Evolutionary conservation across 53 echinoderm and acorn worm genomes (phyloP).

Genomic region (Hippasteria phrygiana): DNA sequence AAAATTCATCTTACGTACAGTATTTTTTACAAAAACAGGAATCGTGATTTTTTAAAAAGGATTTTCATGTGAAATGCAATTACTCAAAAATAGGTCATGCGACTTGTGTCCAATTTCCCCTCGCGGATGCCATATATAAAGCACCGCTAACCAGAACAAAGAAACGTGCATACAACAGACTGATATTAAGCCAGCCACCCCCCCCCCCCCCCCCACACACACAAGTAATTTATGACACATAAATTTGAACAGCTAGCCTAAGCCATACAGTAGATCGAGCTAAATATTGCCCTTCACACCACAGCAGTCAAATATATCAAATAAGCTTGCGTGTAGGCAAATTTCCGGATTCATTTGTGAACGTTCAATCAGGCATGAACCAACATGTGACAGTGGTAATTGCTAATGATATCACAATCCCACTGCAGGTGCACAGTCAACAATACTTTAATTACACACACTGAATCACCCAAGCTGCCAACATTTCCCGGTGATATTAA

Average conservation of each 20-base stretch:
- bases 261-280: neutral
- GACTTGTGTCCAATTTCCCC: too few relatives aligned
- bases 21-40: too few relatives aligned
- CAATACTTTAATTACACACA: neutral
- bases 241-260: neutral
- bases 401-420: slow-evolving; percentile 22
- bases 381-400: slow-evolving; percentile 44
- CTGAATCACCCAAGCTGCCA: neutral
- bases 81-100: too few relatives aligned
- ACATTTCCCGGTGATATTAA: neutral
- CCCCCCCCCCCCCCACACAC: neutral
- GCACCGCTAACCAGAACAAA: too few relatives aligned
- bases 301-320: slow-evolving; percentile 1
- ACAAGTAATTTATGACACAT: slow-evolving; percentile 30
- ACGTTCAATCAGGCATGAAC: slow-evolving; percentile 24
- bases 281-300: slow-evolving; percentile 5
- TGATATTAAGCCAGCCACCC: neutral
- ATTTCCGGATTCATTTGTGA: slow-evolving; percentile 35
- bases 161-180: too few relatives aligned
- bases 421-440: slow-evolving; percentile 33
- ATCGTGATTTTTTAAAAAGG: too few relatives aligned
- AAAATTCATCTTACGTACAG: too few relatives aligned
- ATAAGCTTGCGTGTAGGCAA: neutral
- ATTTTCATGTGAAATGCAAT: too few relatives aligned
- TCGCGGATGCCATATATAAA: too few relatives aligned